A percentile compares a stretch with the other conserved stretches of the same genome.
Evolutionary conservation across 2,113 vertebrate genomes (phyloP).

Genomic region (Chaetops frenatus): DNA sequence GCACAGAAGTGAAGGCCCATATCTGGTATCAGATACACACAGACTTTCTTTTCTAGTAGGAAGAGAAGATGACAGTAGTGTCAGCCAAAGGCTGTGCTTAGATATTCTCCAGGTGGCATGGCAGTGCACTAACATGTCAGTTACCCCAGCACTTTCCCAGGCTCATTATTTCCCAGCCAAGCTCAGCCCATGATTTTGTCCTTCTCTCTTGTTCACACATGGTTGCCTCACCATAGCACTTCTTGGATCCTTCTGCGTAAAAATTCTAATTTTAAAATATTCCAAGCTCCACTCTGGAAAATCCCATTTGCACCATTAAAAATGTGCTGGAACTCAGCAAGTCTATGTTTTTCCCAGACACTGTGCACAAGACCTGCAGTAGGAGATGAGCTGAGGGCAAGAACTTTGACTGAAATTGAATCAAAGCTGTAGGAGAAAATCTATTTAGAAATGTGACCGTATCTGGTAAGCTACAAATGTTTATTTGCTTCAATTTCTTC

Average conservation of each 20-base stretch:
- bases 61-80: not conserved
- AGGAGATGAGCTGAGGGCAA: not conserved
- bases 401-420: not conserved
- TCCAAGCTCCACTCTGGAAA: not conserved
- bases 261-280: not conserved
- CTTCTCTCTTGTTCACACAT: not conserved
- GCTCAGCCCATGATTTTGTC: not conserved
- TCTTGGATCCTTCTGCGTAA: not conserved
- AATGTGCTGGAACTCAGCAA: not conserved
- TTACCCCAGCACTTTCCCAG: not conserved
- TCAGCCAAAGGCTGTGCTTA: not conserved
- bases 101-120: not conserved
- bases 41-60: not conserved
- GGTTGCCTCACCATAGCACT: not conserved
- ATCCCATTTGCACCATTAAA: not conserved
- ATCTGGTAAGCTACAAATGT: not conserved
- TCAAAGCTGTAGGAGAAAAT: not conserved
- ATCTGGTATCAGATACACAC: not conserved
- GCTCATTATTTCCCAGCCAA: not conserved
- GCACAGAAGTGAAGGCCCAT: rapidly evolving
- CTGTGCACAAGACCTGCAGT: not conserved
- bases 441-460: not conserved
- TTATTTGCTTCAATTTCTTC: not conserved
- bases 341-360: not conserved
- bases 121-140: rapidly evolving